Percentiles rank a stretch among this genome's conserved stretches.
phyloP scores from a whole-genome alignment of 2,113 vertebrate genomes.

The Platycercus adscitus region DNA sequence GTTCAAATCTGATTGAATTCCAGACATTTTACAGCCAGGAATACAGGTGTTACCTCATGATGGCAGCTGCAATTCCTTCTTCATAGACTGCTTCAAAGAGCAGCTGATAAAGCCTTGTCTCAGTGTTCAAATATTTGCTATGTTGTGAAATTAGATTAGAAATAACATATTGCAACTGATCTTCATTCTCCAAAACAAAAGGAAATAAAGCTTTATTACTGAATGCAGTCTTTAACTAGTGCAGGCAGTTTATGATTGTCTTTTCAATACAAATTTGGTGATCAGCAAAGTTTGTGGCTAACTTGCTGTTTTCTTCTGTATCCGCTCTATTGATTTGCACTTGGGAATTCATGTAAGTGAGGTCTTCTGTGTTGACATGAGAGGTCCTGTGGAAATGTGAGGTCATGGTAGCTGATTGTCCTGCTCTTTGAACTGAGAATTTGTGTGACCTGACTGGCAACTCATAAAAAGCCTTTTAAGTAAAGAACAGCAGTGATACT shows the following conservation, averaged over 20 bases:
- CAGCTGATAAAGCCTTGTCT: neutral
- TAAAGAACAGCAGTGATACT: neutral
- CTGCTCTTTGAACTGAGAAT: neutral
- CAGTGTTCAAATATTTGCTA: neutral
- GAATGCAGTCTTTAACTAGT: neutral
- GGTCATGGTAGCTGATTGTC: neutral
- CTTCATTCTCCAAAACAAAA: neutral
- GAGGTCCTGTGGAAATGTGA: neutral
- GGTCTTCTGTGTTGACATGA: neutral
- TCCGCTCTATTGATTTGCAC: neutral
- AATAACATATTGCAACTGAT: neutral
- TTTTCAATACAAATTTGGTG: neutral
- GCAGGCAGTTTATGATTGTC: neutral
- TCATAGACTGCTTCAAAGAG: neutral
- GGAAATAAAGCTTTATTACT: neutral
- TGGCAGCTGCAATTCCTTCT: neutral
- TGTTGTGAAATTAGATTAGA: neutral
- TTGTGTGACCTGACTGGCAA: neutral
- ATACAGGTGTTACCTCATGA: neutral
- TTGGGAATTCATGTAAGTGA: neutral
- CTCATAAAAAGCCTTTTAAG: neutral
- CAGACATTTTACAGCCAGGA: conserved; percentile 3
- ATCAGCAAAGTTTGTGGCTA: neutral
- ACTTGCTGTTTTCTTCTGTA: neutral
- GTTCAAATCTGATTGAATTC: neutral